Conservation (phyloP, 2,888 invertebrate genomes). For the Lithophane semibrunnea region DNA sequence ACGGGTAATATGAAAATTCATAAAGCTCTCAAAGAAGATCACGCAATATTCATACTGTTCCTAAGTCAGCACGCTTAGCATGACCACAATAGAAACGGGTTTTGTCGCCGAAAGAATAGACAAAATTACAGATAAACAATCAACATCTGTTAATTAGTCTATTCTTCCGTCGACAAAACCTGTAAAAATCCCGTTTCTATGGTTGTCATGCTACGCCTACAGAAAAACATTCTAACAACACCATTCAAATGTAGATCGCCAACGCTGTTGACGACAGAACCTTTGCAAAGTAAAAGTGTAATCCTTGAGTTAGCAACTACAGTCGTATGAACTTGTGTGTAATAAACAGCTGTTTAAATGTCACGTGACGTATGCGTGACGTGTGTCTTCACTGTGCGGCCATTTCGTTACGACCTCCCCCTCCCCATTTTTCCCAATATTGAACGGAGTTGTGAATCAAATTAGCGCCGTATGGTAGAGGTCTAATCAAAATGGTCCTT, state of each 20-base stretch:
- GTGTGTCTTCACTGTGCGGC: slow-evolving; percentile 12
- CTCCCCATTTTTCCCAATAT: not conserved
- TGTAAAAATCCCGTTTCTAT: no score
- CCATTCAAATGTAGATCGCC: not conserved
- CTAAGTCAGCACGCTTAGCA: not conserved
- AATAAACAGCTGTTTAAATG: slow-evolving; percentile 59
- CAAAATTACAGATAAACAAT: no score
- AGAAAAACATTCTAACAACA: not conserved
- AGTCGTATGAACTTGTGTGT: not conserved
- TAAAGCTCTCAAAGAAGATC: not conserved
- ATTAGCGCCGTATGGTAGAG: not conserved
- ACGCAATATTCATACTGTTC: not conserved
- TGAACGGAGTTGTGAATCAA: not conserved
- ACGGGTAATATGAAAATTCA: not conserved
- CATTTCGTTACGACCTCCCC: slow-evolving; percentile 27
- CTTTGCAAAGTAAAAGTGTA: slow-evolving; percentile 36
- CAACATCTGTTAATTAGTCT: no score
- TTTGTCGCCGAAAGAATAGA: no score
- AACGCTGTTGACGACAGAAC: slow-evolving; percentile 7
- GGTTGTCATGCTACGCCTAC: no score
- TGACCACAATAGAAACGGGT: no score
- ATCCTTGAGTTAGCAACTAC: slow-evolving; percentile 51
- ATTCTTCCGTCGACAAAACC: no score
- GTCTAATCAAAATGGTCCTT: slow-evolving; percentile 25
- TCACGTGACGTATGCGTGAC: slow-evolving; percentile 52